Base-by-base conservation (phyloP, 2,888 invertebrate genomes). In the Limnephilus rhombicus region DNA sequence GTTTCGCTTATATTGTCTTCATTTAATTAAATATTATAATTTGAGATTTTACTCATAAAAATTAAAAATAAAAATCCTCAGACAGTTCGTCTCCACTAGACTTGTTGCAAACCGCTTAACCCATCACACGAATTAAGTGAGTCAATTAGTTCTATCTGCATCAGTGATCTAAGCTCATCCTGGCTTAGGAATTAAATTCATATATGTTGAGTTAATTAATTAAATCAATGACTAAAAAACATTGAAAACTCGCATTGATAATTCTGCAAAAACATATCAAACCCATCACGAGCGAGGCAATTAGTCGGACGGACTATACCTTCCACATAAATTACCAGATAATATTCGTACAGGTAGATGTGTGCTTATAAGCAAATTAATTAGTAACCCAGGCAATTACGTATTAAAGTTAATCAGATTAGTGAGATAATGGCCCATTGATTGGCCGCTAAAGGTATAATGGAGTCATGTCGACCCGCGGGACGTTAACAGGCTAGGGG, bases 371-470 rank as follows among this genome's bases (percentile, higher is more conserved):
- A 83, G 24, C 34, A 83, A 37, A 37, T 37, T 18, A 85, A 86
- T 86, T 86, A 41, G 45, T 37, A 86, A 86, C 85, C 7, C n/a
- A 29, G 49, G 85, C 45, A 86, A 86, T 86, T 37, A 86, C 45
- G 86, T 45, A 12, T 45, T 45, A 37, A n/a, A 68, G 87, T 80
- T 80, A 89, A 80, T 89, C 88, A 89, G 88, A 89, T 89, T 89
- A 89, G 80, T 89, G 80, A 80, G 88, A 89, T 89, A 89, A 37
- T 89, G 80, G 88, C 37, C 37, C 80, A 89, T 89, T 80, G 88
- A 80, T 89, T 89, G 80, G 88, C 88, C 68, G 88, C 88, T 89
- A 13, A 24, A n/a, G 88, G 37, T 49, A 12, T 29, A 31, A 15
- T 49, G 31, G 31, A 87, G 31, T 31, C 49, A 31, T 31, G 29